Evolutionary conservation across 2,797 vertebrate genomes (phyloP).

Genomic region (Astyanax mexicanus): DNA sequence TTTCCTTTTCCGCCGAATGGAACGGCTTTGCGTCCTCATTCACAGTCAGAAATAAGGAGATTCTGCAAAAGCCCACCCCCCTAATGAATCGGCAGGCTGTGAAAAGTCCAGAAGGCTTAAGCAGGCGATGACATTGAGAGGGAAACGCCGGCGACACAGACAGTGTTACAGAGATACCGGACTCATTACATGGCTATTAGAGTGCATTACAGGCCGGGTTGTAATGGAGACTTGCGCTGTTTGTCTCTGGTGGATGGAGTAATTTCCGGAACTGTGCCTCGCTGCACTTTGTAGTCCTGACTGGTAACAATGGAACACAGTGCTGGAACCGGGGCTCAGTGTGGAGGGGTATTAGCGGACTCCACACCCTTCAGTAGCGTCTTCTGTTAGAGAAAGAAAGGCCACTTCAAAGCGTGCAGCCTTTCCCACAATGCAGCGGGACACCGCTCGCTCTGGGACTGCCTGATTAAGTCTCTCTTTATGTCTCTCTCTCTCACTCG

Average conservation of each 20-base stretch:
- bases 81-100: constrained; percentile 48
- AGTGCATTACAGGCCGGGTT: constrained; percentile 49
- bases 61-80: constrained; percentile 33
- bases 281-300: constrained; percentile 32
- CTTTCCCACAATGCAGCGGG: constrained; percentile 48
- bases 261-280: constrained; percentile 40
- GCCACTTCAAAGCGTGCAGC: constrained; percentile 61
- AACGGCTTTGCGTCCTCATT: constrained; percentile 14
- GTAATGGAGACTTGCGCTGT: constrained; percentile 53
- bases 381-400: constrained; percentile 35
- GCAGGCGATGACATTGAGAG: constrained; percentile 45
- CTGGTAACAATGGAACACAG: constrained; percentile 48
- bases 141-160: constrained; percentile 35
- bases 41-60: constrained; percentile 48
- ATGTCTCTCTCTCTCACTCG: constrained; percentile 50
- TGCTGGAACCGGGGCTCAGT: constrained; percentile 48
- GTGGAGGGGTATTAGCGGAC: constrained; percentile 58
- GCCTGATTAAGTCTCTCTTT: background rate
- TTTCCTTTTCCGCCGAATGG: background rate
- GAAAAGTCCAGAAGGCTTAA: constrained; percentile 49
- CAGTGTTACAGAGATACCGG: constrained; percentile 42
- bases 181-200: constrained; percentile 58
- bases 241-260: constrained; percentile 58
- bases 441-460: background rate
- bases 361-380: background rate